Evolutionary conservation across 2,888 invertebrate species (phyloP), one percentile per base, ranked within the genome.

Genomic region (Drosophila affinis): DNA sequence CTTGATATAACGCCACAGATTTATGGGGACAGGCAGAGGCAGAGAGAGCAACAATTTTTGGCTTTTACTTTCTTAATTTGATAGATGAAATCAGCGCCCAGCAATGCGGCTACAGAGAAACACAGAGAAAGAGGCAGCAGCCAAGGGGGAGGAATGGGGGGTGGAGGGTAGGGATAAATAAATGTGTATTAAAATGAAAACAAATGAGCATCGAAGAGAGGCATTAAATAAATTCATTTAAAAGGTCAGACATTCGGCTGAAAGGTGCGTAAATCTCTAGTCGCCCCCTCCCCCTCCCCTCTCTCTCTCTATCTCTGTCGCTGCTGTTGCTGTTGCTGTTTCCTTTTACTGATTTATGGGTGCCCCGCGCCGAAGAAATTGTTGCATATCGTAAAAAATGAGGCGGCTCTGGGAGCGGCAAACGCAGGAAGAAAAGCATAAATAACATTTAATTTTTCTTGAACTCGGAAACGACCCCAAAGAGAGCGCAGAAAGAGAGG

Each of bases 61-160:
- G 82, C 82, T 79, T 74, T 79, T 79, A 85, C 87, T 83, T 87
- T 76, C 82, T 83, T 83, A 83, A 87, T 84, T 85, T 82, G 77
- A 78, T 85, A 84, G 86, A 87, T 84, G 83, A 84, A 84, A 84
- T 87, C 86, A 87, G 85, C 85, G 69, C 74, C 51, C 68, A 77
- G 87, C 72, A 75, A 83, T 83, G 82, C 70, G 70, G 62, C 58
- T 21, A 24, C 57, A 27, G 59, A 27, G 57, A 12, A 69, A 52
- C 49, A 34, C 49, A 60, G 27, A 63, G 64, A 60, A 34, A 17
- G 27, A 47, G 17, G 12, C 21, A 7, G 12, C 27, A 24, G 54
- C 18, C n/a, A 39, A n/a, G 9, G 39, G 5, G 34, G 39, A 7
- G 7, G 44, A 24, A 44, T n/a, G 54, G n/a, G 3, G n/a, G 14